Conservation (phyloP, 2,113 vertebrate species). For the Ivindomyrus marchei region DNA sequence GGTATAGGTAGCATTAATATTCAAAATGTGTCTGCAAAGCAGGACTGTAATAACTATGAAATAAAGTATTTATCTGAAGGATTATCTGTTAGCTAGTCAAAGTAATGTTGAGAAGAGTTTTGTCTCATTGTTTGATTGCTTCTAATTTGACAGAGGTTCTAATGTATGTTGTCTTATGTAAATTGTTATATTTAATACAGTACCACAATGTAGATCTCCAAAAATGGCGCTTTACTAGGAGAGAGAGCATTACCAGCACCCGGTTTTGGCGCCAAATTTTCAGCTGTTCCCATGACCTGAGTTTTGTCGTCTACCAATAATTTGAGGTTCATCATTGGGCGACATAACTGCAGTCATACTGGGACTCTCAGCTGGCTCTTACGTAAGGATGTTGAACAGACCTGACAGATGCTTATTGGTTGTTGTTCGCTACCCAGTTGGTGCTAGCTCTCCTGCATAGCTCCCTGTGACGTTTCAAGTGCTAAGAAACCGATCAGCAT, state of each 20-base stretch:
- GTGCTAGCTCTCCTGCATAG: not conserved
- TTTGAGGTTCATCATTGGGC: not conserved
- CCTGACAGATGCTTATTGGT: not conserved
- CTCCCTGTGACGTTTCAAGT: not conserved
- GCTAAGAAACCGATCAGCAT: not conserved
- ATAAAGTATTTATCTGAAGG: slow-evolving; percentile 1
- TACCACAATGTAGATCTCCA: not conserved
- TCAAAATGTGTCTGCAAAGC: not conserved
- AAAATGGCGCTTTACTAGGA: not conserved
- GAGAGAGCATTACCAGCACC: not conserved
- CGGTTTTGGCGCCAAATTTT: not conserved
- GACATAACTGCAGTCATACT: not conserved
- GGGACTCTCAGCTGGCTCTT: not conserved
- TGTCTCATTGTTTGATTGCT: slow-evolving; percentile 1
- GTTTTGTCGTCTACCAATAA: not conserved
- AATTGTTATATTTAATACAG: not conserved
- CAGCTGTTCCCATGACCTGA: not conserved
- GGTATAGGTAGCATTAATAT: not conserved
- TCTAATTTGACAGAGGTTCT: not conserved
- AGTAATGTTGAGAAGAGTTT: not conserved
- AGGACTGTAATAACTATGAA: not conserved
- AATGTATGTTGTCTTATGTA: not conserved
- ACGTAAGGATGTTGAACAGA: not conserved
- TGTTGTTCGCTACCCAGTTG: not conserved
- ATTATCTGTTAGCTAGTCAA: not conserved